phyloP scores from a whole-genome alignment of 2,113 vertebrate genomes.

The Pluvialis apricaria region DNA sequence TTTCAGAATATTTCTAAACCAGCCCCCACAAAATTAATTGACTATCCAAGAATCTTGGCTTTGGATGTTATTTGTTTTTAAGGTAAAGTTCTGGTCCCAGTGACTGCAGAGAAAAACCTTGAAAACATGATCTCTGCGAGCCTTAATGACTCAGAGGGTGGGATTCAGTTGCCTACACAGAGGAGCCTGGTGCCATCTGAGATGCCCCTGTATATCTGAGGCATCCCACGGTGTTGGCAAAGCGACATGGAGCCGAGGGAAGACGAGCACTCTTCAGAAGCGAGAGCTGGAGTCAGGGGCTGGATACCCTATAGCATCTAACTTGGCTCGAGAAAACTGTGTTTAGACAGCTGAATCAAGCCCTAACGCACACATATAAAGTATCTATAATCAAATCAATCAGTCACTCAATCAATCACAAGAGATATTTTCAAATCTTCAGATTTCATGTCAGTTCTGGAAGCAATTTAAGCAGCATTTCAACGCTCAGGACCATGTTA shows the following conservation, averaged over 20 bases:
- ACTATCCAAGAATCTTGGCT: slow-evolving; percentile 44
- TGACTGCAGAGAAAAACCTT: not conserved
- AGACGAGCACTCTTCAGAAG: not conserved
- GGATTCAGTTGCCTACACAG: slow-evolving; percentile 2
- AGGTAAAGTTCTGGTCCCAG: slow-evolving; percentile 17
- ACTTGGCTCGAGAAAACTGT: not conserved
- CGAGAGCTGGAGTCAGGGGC: not conserved
- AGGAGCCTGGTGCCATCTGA: slow-evolving; percentile 39
- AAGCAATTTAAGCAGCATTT: slow-evolving; percentile 39
- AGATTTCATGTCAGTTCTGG: slow-evolving; percentile 28
- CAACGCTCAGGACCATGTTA: slow-evolving; percentile 20
- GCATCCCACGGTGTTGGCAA: slow-evolving; percentile 31
- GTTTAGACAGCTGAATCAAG: slow-evolving; percentile 45
- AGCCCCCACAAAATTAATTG: slow-evolving; percentile 40
- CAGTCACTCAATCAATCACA: slow-evolving; percentile 44
- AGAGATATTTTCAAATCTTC: slow-evolving; percentile 45
- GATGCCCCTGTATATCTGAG: slow-evolving; percentile 21
- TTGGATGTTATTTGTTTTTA: slow-evolving; percentile 29
- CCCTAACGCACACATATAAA: not conserved
- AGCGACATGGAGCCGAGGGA: not conserved
- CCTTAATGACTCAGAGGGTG: slow-evolving; percentile 12
- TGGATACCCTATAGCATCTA: not conserved
- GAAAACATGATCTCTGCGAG: not conserved
- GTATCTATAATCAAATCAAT: slow-evolving; percentile 42
- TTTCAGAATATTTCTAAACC: slow-evolving; percentile 38